Percentiles rank a stretch among this genome's conserved stretches.
Conservation (phyloP, 2,888 invertebrate species). For the Eristalis arbustorum region DNA sequence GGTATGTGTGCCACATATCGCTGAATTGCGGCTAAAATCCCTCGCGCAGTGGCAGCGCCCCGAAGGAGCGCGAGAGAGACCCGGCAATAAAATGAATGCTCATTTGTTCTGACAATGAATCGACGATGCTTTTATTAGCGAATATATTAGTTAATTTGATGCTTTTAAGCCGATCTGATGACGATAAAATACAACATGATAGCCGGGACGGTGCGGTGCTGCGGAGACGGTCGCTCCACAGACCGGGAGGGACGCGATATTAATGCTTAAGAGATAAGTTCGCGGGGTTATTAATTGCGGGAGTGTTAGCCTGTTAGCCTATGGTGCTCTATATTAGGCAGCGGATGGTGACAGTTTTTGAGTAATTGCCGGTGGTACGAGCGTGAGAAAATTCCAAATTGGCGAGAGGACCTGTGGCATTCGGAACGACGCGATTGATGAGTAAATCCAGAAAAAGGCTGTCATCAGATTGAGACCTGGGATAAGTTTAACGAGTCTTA, state of each 20-base stretch:
- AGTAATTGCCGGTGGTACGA: not conserved
- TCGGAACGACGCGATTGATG: not conserved
- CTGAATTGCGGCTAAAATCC: slow-evolving; percentile 13
- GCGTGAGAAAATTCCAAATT: slow-evolving; percentile 18
- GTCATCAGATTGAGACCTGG: too few species aligned
- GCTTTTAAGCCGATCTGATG: slow-evolving; percentile 69
- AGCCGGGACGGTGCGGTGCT: slow-evolving; percentile 2
- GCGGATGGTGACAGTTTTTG: slow-evolving; percentile 24
- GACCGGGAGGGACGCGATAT: slow-evolving; percentile 22
- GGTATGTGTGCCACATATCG: slow-evolving; percentile 54
- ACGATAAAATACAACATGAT: slow-evolving; percentile 64
- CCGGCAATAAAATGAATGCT: slow-evolving; percentile 68
- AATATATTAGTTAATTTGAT: slow-evolving; percentile 71
- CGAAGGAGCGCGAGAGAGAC: slow-evolving; percentile 34
- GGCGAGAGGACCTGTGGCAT: not conserved
- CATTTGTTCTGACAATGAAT: slow-evolving; percentile 70
- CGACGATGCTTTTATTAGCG: slow-evolving; percentile 70
- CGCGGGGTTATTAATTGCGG: slow-evolving; percentile 62
- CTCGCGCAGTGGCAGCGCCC: slow-evolving; percentile 27
- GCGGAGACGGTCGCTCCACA: not conserved
- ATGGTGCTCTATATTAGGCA: slow-evolving; percentile 44
- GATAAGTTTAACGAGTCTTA: too few species aligned
- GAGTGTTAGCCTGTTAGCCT: slow-evolving; percentile 23
- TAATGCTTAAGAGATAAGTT: slow-evolving; percentile 62
- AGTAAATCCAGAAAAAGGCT: not conserved